A percentile compares a stretch with the other conserved stretches of the same genome.
These are phyloP conservation scores for Petrolisthes manimaculis DNA, from an alignment of 2,888 invertebrate species.

Conservation along the genomic window DNA sequence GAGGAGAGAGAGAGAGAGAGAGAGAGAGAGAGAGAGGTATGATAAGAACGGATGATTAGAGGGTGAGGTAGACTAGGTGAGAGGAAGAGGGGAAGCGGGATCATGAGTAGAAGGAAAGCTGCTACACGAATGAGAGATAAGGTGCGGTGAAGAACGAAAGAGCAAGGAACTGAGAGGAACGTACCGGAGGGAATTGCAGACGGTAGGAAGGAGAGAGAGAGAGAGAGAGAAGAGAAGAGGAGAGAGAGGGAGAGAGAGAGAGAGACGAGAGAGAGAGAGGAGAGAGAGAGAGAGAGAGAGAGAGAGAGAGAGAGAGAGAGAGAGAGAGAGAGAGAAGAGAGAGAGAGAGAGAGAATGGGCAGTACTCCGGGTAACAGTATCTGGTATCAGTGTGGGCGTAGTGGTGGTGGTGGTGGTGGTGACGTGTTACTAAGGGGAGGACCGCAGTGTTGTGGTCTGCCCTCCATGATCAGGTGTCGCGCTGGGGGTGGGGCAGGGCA, in stretches of 20 bases:
- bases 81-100: background rate
- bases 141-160: too few species aligned
- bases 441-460: background rate
- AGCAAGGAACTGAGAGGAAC: too few species aligned
- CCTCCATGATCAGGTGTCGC: background rate
- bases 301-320: background rate
- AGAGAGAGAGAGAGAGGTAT: background rate
- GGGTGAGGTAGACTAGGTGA: background rate
- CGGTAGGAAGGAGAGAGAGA: background rate
- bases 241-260: background rate
- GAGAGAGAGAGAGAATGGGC: background rate
- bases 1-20: background rate
- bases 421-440: conserved; percentile 11
- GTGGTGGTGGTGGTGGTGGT: background rate
- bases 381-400: conserved; percentile 12
- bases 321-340: background rate
- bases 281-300: background rate
- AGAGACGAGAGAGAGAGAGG: background rate
- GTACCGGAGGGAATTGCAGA: background rate
- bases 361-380: background rate
- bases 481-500: background rate
- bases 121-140: too few species aligned
- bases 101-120: too few species aligned
- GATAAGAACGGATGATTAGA: background rate
- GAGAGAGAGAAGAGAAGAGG: background rate